These are phyloP conservation scores for Stegostoma tigrinum DNA, from an alignment of 2,113 vertebrate genomes.

Conservation along the genomic window DNA sequence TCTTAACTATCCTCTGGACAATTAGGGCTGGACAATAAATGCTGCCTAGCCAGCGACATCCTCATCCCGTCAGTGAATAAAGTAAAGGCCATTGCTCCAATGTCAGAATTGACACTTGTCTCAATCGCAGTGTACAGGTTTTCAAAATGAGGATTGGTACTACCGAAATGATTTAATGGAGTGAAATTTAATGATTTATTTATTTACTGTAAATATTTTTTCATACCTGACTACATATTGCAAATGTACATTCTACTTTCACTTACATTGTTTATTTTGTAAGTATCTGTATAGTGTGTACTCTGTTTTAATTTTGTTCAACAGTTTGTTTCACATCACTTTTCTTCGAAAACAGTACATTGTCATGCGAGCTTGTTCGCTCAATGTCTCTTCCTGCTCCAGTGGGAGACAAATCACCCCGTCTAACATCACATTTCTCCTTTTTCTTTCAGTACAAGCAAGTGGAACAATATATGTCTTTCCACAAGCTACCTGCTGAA, in stretches of 20 bases:
- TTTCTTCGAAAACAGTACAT: not conserved
- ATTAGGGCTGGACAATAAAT: too few species aligned
- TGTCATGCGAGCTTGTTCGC: not conserved
- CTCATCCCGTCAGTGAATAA: too few species aligned
- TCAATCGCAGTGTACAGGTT: not conserved
- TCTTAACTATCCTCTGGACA: too few species aligned
- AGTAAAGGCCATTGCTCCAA: not conserved
- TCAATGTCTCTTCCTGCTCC: not conserved
- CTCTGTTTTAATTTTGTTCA: not conserved
- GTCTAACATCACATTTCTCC: constrained; percentile 36
- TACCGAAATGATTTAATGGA: not conserved
- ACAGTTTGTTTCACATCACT: not conserved
- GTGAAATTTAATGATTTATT: not conserved
- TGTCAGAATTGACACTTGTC: not conserved
- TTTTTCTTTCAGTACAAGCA: constrained; percentile 81
- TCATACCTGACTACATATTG: not conserved
- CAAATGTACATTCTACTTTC: not conserved
- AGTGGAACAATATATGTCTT: constrained; percentile 99
- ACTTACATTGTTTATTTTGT: not conserved
- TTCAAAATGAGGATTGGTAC: not conserved
- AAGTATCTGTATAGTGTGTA: not conserved
- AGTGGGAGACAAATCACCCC: not conserved
- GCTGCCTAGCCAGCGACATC: too few species aligned
- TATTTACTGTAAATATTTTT: not conserved
- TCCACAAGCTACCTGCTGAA: constrained; percentile 95